Conservation (phyloP, 2,888 invertebrate genomes). For the Campoplex nolae region DNA sequence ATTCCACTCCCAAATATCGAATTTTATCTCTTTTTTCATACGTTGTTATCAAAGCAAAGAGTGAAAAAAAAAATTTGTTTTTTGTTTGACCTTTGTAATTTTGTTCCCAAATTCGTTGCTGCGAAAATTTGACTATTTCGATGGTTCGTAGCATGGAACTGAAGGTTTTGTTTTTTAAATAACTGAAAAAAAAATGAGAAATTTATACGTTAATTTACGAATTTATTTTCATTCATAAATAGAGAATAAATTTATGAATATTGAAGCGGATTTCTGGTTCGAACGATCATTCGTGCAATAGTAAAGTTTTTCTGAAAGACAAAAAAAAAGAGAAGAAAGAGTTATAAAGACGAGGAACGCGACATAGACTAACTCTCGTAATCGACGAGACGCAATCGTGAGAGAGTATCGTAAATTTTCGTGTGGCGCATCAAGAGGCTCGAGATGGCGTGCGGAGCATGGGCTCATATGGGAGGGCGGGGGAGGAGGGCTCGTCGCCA, state of each 20-base stretch:
- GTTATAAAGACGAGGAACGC: background rate
- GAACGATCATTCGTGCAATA: background rate
- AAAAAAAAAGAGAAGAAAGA: background rate
- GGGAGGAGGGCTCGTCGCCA: conserved; percentile 78
- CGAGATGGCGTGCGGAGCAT: conserved; percentile 44
- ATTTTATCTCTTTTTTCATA: background rate
- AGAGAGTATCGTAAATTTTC: conserved; percentile 79
- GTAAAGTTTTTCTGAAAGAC: background rate
- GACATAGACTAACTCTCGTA: conserved; percentile 74
- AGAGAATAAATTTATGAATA: background rate
- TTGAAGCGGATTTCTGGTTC: background rate
- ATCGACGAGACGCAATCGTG: conserved; percentile 81
- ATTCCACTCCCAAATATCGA: background rate
- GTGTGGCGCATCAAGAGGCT: conserved; percentile 73
- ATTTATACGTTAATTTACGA: no score
- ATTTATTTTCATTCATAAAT: background rate
- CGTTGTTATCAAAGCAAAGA: background rate
- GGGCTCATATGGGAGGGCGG: conserved; percentile 20
- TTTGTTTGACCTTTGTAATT: background rate
- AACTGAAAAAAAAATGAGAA: no score
- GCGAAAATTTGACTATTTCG: background rate
- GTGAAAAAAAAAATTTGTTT: background rate
- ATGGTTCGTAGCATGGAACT: background rate
- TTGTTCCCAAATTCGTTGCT: background rate
- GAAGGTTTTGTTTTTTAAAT: background rate